Evolutionary conservation across 2,888 invertebrate species (phyloP).

Genomic region (Leucophenga montana): DNA sequence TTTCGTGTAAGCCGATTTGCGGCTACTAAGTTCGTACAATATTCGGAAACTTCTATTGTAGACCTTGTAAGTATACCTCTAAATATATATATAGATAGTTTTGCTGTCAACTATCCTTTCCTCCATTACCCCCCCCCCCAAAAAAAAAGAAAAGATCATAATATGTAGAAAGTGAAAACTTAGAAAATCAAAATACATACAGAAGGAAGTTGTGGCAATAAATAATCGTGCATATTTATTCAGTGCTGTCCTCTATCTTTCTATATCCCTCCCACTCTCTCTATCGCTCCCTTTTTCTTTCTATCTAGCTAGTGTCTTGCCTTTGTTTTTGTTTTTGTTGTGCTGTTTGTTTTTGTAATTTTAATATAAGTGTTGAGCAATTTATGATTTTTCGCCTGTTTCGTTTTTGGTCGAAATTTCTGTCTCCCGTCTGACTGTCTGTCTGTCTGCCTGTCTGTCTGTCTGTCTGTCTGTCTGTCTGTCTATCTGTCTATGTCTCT

Average conservation of each 20-base stretch:
- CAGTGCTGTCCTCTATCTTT: neutral
- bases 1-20: no score
- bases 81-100: no score
- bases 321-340: neutral
- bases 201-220: conserved; percentile 15
- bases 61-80: no score
- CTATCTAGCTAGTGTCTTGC: no score
- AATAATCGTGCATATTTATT: conserved; percentile 5
- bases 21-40: no score
- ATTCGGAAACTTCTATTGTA: no score
- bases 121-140: no score
- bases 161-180: neutral
- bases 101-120: no score
- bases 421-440: neutral
- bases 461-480: neutral
- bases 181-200: neutral
- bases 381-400: conserved; percentile 54
- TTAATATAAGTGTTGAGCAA: conserved; percentile 65
- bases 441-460: neutral
- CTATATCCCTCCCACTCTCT: neutral
- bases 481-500: neutral
- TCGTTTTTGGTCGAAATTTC: neutral
- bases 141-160: no score
- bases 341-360: conserved; percentile 57
- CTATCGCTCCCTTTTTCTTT: neutral